These are phyloP conservation scores for Mormyrus lacerda DNA, from an alignment of 2,113 vertebrate genomes.

Conservation along the genomic window DNA sequence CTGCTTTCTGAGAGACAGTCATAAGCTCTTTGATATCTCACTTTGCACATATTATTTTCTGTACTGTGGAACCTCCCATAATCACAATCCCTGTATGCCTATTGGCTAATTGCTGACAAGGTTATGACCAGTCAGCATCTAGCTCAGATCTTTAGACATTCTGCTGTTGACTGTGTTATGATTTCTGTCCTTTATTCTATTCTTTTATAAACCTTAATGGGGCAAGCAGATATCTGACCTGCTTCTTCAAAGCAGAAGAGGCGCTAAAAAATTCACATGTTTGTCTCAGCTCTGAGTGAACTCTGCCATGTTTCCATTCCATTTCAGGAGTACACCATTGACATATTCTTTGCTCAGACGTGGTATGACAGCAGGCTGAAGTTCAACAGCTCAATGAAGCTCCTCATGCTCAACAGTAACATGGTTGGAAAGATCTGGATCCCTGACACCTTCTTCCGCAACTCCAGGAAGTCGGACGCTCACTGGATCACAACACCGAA, in stretches of 20 bases:
- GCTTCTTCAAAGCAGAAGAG: background rate
- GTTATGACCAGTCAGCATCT: background rate
- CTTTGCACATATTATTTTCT: background rate
- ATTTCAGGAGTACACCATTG: slow-evolving; percentile 92
- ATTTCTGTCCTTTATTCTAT: background rate
- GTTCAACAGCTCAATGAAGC: slow-evolving; percentile 93
- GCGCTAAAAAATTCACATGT: background rate
- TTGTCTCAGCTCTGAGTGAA: background rate
- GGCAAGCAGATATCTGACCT: background rate
- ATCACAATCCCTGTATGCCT: background rate
- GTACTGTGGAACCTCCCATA: background rate
- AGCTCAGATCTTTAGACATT: background rate
- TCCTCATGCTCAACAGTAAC: slow-evolving; percentile 94
- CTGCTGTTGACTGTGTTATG: background rate
- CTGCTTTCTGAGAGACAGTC: background rate
- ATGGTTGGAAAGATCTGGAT: slow-evolving; percentile 99
- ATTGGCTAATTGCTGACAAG: background rate
- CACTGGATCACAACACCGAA: slow-evolving; percentile 99
- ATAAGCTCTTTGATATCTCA: background rate
- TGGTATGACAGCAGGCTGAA: slow-evolving; percentile 95
- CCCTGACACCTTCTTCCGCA: slow-evolving; percentile 96
- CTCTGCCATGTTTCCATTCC: background rate
- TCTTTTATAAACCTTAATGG: background rate
- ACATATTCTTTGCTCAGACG: slow-evolving; percentile 97
- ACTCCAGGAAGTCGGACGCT: slow-evolving; percentile 93